Conservation (phyloP, 2,888 invertebrate species). For the Pheosia gnoma region DNA sequence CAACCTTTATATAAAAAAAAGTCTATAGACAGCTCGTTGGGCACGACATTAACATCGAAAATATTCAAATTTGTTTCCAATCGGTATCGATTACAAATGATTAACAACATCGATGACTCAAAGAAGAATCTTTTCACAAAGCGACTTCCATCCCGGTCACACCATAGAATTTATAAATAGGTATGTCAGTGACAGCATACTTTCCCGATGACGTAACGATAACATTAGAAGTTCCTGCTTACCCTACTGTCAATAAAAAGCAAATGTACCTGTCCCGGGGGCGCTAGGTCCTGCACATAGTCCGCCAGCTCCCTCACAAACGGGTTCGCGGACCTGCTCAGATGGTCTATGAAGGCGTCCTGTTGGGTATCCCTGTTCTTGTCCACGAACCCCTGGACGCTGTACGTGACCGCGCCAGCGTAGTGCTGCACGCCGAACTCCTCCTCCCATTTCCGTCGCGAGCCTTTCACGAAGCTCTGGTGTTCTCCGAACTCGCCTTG, state of each 20-base stretch:
- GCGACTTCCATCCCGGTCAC: too few relatives aligned
- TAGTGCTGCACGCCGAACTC: constrained; percentile 96
- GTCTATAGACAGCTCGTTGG: too few relatives aligned
- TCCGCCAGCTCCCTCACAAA: constrained; percentile 91
- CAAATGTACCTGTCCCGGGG: constrained; percentile 85
- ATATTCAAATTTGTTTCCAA: too few relatives aligned
- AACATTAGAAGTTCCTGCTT: too few relatives aligned
- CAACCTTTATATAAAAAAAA: too few relatives aligned
- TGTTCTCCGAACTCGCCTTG: constrained; percentile 94
- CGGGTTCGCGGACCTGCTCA: constrained; percentile 92
- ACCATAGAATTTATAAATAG: too few relatives aligned
- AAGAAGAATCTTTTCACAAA: too few relatives aligned
- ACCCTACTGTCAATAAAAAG: background rate
- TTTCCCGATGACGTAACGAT: too few relatives aligned
- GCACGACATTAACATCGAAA: too few relatives aligned
- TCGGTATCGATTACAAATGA: too few relatives aligned
- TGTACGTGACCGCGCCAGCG: constrained; percentile 94
- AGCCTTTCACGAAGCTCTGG: constrained; percentile 93
- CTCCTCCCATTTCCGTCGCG: constrained; percentile 94
- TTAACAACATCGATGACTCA: too few relatives aligned
- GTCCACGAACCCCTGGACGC: constrained; percentile 91
- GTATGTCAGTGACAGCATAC: too few relatives aligned
- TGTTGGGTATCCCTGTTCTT: constrained; percentile 97
- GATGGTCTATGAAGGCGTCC: constrained; percentile 95
- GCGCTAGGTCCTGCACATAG: constrained; percentile 79